These are phyloP conservation scores for Oceanodroma tethys DNA, from an alignment of 2,113 vertebrate genomes.

Conservation along the genomic window DNA sequence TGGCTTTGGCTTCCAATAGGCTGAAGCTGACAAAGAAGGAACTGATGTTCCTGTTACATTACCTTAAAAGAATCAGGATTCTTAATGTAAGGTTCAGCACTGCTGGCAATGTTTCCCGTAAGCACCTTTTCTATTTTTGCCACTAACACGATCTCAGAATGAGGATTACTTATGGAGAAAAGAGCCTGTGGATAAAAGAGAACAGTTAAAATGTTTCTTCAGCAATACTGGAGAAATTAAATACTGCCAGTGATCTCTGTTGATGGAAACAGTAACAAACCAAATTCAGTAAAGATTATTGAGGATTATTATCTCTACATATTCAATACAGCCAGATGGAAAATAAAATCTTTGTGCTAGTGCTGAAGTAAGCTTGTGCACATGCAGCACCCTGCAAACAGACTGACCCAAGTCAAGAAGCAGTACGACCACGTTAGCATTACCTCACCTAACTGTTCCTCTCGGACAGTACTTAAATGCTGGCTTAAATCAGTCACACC, in stretches of 20 bases:
- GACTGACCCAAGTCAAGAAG: not conserved
- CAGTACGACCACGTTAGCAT: accelerated
- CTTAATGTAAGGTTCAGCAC: constrained; percentile 94
- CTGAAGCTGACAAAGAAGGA: not conserved
- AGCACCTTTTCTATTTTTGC: constrained; percentile 95
- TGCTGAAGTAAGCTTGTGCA: not conserved
- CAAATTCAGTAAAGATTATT: not conserved
- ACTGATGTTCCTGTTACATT: not conserved
- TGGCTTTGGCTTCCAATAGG: not conserved
- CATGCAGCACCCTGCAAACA: not conserved
- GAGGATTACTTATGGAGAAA: constrained; percentile 93
- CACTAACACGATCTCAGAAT: constrained; percentile 92
- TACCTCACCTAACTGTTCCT: not conserved
- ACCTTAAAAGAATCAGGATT: constrained; percentile 96
- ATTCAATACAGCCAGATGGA: not conserved
- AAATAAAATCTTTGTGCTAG: not conserved
- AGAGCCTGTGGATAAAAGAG: constrained; percentile 80
- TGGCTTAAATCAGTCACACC: not conserved
- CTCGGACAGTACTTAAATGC: not conserved
- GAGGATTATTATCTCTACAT: not conserved
- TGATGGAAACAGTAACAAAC: not conserved
- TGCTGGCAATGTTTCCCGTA: constrained; percentile 90
- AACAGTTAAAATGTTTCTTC: not conserved
- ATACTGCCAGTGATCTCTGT: not conserved
- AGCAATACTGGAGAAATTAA: not conserved